Evolutionary conservation across 2,888 invertebrate genomes (phyloP).

Genomic region (Theretra japonica): DNA sequence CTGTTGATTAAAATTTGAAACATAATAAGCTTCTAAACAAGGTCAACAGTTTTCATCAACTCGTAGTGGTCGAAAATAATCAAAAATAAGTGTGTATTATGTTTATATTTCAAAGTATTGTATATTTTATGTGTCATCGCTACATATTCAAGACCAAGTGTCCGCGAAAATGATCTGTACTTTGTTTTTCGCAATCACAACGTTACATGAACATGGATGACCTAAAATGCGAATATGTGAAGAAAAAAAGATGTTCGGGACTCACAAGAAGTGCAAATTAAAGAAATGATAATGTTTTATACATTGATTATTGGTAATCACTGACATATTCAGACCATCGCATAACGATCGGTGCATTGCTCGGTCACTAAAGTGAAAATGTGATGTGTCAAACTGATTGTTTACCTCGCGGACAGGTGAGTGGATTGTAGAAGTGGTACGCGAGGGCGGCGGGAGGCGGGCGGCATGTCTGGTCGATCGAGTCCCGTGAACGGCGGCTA

Average conservation of each 20-base stretch:
- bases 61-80: conserved; percentile 79
- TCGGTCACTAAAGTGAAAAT: conserved; percentile 82
- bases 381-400: conserved; percentile 85
- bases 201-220: conserved; percentile 86
- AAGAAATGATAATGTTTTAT: conserved; percentile 75
- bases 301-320: conserved; percentile 69
- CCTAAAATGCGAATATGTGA: conserved; percentile 85
- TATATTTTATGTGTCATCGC: conserved; percentile 63
- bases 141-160: conserved; percentile 73
- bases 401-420: conserved; percentile 85
- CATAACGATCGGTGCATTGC: conserved; percentile 70
- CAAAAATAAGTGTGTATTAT: conserved; percentile 73
- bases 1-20: conserved; percentile 85
- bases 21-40: conserved; percentile 85
- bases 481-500: conserved; percentile 81
- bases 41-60: conserved; percentile 85
- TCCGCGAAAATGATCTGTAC: conserved; percentile 82
- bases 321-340: conserved; percentile 67
- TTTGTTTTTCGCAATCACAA: conserved; percentile 85
- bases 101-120: conserved; percentile 66
- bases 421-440: conserved; percentile 81
- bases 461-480: conserved; percentile 81
- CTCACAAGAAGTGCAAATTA: conserved; percentile 76
- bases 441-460: conserved; percentile 80
- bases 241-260: conserved; percentile 82